Base-by-base conservation (phyloP, 2,888 invertebrate species). In the Arctia plantaginis region DNA sequence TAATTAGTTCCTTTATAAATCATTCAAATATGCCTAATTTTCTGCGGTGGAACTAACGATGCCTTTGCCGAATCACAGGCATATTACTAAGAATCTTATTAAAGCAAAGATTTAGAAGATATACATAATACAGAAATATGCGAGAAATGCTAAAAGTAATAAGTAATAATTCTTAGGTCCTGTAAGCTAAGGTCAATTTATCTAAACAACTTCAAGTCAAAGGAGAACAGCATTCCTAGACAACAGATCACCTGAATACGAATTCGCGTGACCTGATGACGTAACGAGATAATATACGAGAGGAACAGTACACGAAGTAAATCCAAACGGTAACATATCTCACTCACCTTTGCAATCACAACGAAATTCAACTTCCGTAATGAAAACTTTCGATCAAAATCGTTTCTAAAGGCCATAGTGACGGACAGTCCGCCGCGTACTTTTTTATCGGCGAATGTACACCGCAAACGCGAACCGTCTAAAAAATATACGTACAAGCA, bases 221-320 rank as follows among this genome's bases (percentile, higher is more conserved):
- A 23, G 27, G 27, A 44, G 12, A 62, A 59, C 64, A 67, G 74
- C 72, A 77, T 80, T 74, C 74, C 27, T 44, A 73, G 51, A 65
- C 62, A 62, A n/a, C 44, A 59, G 64, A 68, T 67, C 67, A 68
- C 41, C 27, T 66, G 66, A 70, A 35, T 66, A 74, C 64, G 35
- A 75, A 55, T 72, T 75, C 41, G 75, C 75, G 75, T 75, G 75
- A 75, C 59, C 68, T 55, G 64, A 35, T 75, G 64, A 71, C 55
- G 41, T 65, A 75, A 75, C 51, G 8, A 33, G 51, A 33, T 68
- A 68, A 30, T 20, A 44, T 51, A 55, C 65, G 41, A 75, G 62
- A 70, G 35, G 59, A 70, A 62, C 47, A 27, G 27, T 67, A 13
- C 13, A 47, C 71, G 55, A 74, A 39, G 67, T 51, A 59, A 66